phyloP scores from a whole-genome alignment of 2,113 vertebrate species.

The Lepus americanus region DNA sequence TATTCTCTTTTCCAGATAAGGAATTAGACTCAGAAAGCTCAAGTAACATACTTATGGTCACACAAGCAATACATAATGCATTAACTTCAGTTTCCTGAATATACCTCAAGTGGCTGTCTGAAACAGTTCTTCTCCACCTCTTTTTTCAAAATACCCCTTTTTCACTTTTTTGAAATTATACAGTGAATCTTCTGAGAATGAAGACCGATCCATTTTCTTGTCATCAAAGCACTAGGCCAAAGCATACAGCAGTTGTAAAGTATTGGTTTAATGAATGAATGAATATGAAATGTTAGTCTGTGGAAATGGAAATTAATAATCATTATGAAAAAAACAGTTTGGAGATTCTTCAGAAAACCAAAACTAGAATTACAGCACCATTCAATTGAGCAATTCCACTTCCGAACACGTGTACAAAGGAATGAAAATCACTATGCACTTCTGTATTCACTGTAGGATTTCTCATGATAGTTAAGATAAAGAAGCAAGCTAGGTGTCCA shows the following conservation, averaged over 20 bases:
- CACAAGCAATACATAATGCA: fast-evolving
- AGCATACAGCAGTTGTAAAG: not conserved
- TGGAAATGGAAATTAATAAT: not conserved
- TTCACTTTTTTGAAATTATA: not conserved
- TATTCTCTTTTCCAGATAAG: not conserved
- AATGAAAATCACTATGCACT: not conserved
- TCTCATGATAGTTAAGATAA: not conserved
- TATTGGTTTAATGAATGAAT: not conserved
- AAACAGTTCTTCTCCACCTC: not conserved
- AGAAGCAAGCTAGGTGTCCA: not conserved
- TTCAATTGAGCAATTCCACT: not conserved
- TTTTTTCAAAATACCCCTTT: not conserved
- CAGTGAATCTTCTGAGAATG: not conserved
- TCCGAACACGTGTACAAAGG: no score
- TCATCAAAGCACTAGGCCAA: not conserved
- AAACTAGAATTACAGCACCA: not conserved
- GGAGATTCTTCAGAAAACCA: not conserved
- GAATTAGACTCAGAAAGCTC: not conserved
- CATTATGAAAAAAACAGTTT: not conserved
- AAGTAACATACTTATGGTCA: not conserved
- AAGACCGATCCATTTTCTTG: not conserved
- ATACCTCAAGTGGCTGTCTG: not conserved
- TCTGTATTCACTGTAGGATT: not conserved
- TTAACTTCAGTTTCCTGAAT: not conserved
- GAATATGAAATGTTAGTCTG: not conserved